These are phyloP conservation scores for Tupiocoris notatus DNA, from an alignment of 2,888 invertebrate genomes.

Conservation along the genomic window DNA sequence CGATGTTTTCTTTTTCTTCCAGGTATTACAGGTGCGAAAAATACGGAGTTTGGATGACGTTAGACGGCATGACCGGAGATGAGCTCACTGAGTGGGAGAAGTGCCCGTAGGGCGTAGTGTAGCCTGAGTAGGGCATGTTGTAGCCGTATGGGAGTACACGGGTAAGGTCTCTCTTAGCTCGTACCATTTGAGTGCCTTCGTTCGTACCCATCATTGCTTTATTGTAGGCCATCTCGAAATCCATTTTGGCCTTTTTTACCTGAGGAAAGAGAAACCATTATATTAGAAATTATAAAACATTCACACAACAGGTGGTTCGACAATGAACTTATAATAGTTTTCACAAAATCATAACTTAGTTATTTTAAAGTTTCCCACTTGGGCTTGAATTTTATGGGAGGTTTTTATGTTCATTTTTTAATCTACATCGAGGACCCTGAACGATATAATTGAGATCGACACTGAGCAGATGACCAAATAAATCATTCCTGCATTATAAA, in stretches of 20 bases:
- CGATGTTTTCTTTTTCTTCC: not conserved
- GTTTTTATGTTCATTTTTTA: no score
- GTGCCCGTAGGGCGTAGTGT: slow-evolving; percentile 30
- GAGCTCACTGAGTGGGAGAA: not conserved
- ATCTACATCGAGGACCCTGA: no score
- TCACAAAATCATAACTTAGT: no score
- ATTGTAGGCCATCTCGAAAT: slow-evolving; percentile 30
- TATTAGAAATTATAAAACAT: no score
- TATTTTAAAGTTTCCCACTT: no score
- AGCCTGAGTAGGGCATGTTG: slow-evolving; percentile 23
- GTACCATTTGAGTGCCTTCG: not conserved
- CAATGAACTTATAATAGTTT: no score
- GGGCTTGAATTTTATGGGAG: no score
- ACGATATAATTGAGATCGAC: no score
- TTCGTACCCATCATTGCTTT: slow-evolving; percentile 21
- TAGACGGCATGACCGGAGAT: slow-evolving; percentile 10
- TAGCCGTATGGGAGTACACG: slow-evolving; percentile 31
- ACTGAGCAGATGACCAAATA: no score
- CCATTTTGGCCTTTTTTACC: slow-evolving; percentile 33
- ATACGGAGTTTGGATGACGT: slow-evolving; percentile 17
- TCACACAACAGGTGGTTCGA: no score
- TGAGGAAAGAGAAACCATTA: no score
- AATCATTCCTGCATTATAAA: no score
- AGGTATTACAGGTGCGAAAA: slow-evolving; percentile 1
- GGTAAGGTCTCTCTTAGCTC: slow-evolving; percentile 25